Percentiles rank a stretch among this genome's conserved stretches.
These are phyloP conservation scores for Ramazzottius varieornatus DNA, from an alignment of 2,888 invertebrate species.

Conservation along the genomic window DNA sequence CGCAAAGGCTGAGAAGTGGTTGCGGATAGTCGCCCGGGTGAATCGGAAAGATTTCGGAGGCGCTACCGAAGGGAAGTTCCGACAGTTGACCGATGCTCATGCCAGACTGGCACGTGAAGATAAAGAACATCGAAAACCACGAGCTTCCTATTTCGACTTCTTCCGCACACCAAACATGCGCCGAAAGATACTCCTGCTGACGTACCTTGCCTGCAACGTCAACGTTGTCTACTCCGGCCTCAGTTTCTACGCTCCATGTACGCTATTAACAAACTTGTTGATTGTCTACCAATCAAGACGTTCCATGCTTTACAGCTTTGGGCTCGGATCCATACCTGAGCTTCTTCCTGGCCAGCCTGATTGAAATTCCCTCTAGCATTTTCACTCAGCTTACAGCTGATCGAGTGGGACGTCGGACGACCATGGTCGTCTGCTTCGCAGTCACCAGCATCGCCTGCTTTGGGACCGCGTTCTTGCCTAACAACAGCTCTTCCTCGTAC, in stretches of 20 bases:
- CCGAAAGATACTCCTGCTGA: not conserved
- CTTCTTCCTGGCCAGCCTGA: not conserved
- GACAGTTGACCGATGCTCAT: no score
- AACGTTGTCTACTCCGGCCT: not conserved
- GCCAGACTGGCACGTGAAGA: no score
- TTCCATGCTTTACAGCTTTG: no score
- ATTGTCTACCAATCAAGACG: no score
- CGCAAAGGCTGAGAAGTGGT: not conserved
- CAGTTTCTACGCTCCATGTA: not conserved
- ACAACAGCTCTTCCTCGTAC: not conserved
- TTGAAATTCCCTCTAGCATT: not conserved
- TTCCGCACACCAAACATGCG: not conserved
- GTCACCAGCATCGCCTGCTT: not conserved
- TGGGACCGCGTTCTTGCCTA: not conserved
- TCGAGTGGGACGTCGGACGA: not conserved
- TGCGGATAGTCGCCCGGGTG: not conserved
- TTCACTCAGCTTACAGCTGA: not conserved
- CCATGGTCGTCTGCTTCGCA: not conserved
- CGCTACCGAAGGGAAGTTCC: not conserved
- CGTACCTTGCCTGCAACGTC: not conserved
- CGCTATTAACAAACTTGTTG: no score
- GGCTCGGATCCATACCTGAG: not conserved
- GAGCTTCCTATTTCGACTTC: not conserved
- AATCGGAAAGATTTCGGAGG: not conserved
- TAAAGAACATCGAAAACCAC: no score